Conservation (phyloP, 2,888 invertebrate genomes). For the Stratiomys singularior region DNA sequence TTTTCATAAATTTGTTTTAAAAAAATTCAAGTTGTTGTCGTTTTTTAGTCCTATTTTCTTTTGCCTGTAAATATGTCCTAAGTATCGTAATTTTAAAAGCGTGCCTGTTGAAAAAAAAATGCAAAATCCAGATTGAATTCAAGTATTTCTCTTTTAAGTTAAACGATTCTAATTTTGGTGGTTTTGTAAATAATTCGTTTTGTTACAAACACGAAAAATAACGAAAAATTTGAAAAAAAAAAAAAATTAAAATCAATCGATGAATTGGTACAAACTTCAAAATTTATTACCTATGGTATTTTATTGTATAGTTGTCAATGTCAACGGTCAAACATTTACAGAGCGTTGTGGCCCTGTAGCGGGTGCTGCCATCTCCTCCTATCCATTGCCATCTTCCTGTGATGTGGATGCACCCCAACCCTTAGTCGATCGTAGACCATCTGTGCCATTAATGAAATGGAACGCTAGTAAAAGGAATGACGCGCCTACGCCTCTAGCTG, state of each 20-base stretch:
- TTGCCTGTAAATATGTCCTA: neutral
- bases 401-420: slow-evolving; percentile 79
- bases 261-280: slow-evolving; percentile 37
- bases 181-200: slow-evolving; percentile 12
- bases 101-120: neutral
- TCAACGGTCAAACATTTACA: slow-evolving; percentile 63
- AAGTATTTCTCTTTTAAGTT: slow-evolving; percentile 29
- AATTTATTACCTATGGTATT: slow-evolving; percentile 53
- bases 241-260: slow-evolving; percentile 20
- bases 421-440: slow-evolving; percentile 75
- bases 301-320: slow-evolving; percentile 61
- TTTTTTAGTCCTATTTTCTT: neutral
- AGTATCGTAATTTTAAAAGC: neutral
- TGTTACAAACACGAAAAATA: neutral
- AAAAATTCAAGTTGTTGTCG: neutral
- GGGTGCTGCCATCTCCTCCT: slow-evolving; percentile 66
- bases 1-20: too few relatives aligned
- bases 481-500: slow-evolving; percentile 61
- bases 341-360: slow-evolving; percentile 80
- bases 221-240: too few relatives aligned
- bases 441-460: slow-evolving; percentile 71
- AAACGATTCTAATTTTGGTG: slow-evolving; percentile 20
- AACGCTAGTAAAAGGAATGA: slow-evolving; percentile 60
- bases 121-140: neutral
- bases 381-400: slow-evolving; percentile 70